Base-by-base conservation (phyloP, 2,888 invertebrate genomes). In the Dolomedes plantarius region DNA sequence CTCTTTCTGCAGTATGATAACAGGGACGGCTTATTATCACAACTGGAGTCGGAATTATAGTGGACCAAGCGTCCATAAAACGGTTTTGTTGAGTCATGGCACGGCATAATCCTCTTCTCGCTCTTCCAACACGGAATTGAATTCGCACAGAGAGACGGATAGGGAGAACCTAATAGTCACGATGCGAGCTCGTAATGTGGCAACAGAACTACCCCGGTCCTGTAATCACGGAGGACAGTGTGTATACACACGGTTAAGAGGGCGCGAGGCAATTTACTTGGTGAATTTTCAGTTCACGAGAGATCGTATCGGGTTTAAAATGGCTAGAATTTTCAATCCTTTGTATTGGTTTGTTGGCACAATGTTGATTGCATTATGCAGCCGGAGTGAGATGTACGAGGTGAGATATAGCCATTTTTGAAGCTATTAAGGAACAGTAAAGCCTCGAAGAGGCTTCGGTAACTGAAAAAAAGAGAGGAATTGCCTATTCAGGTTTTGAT, bases 1-100 rank as follows among this genome's bases (percentile, higher is more conserved):
- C 64, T 27, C n/a, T 19, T n/a, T 67, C 19, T 67, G 0, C n/a
- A 5, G 32, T 31, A 32, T 67, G 32, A 65, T 72, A 46, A 65
- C 39, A 81, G 75, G 31, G 75, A 81, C 27, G 39, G 69, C 62
- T 81, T 75, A 75, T 82, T 82, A 75, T 75, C 64, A 69, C 64
- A 69, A 64, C 74, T 36, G 29, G 9, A 16, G 23, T 67, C 23
- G 32, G 69, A 75, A 75, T 75, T 75, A 75, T 36, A 71, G 74
- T 27, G 64, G 67, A 75, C 23, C 13, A 7, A 23, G 13, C 6
- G 36, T 28, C 36, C 65, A 50, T 77, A 76, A 83, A 83, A 76
- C 56, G 28, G 82, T 50, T 67, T 83, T 62, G 78, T 41, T 75
- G 69, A 67, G 81, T 74, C 81, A 62, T 81, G 74, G 50, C 39